phyloP scores from a whole-genome alignment of 2,888 invertebrate species.

The Drosophila recens region DNA sequence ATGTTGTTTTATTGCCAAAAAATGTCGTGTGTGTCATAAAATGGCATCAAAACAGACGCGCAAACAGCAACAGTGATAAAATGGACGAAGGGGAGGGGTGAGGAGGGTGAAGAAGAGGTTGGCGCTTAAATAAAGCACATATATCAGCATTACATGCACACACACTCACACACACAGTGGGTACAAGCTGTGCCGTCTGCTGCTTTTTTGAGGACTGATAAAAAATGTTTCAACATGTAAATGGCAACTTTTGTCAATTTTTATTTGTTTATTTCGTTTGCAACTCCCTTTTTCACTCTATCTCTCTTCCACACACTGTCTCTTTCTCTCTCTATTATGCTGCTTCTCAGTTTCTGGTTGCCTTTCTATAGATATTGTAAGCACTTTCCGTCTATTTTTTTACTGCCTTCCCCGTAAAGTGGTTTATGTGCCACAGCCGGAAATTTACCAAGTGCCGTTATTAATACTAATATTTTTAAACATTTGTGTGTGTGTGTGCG shows the following conservation, averaged over 20 bases:
- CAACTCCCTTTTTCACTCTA: constrained; percentile 6
- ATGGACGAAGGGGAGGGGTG: background rate
- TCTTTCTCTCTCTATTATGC: background rate
- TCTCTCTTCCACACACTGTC: background rate
- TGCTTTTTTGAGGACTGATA: constrained; percentile 37
- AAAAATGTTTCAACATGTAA: constrained; percentile 53
- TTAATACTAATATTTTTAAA: constrained; percentile 65
- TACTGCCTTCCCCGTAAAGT: constrained; percentile 36
- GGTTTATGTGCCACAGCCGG: constrained; percentile 52
- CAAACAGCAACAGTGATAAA: constrained; percentile 45
- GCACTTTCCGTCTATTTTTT: constrained; percentile 32
- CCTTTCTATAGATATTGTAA: constrained; percentile 40
- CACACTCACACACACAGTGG: constrained; percentile 16
- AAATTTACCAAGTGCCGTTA: constrained; percentile 63
- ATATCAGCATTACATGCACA: constrained; percentile 43
- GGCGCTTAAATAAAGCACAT: constrained; percentile 48
- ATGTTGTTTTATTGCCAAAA: constrained; percentile 64
- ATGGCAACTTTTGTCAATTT: constrained; percentile 60
- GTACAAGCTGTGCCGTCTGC: constrained; percentile 36
- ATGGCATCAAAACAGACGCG: constrained; percentile 49
- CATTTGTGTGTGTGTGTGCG: constrained; percentile 13
- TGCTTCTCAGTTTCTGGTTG: background rate
- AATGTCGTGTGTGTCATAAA: constrained; percentile 62
- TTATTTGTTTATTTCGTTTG: constrained; percentile 55
- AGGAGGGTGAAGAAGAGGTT: background rate